Evolutionary conservation across 2,888 invertebrate species (phyloP).

Genomic region (Eupeodes latifasciatus): DNA sequence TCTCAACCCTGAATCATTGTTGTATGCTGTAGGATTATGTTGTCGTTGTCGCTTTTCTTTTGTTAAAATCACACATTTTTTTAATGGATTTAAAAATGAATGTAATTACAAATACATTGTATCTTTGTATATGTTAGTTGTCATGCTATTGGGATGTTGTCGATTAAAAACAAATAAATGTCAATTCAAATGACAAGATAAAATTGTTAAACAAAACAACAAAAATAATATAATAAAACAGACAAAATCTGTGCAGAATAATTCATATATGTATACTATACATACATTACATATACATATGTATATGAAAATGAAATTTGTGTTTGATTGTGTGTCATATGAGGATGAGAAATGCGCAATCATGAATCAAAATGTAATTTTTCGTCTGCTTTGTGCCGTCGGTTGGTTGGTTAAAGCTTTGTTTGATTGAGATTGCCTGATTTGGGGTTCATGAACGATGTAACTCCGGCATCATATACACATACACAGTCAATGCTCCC

Average conservation of each 20-base stretch:
- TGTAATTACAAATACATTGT: neutral
- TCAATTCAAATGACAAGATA: slow-evolving; percentile 31
- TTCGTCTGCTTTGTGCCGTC: slow-evolving; percentile 12
- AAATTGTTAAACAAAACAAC: slow-evolving; percentile 8
- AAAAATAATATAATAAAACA: neutral
- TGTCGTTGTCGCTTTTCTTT: neutral
- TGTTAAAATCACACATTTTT: slow-evolving; percentile 41
- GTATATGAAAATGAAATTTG: slow-evolving; percentile 21
- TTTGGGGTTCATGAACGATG: slow-evolving; percentile 62
- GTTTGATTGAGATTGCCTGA: slow-evolving; percentile 63
- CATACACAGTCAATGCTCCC: slow-evolving; percentile 78
- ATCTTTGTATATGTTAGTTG: neutral
- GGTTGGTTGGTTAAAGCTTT: neutral
- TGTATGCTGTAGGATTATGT: neutral
- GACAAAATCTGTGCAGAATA: neutral
- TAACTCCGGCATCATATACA: neutral
- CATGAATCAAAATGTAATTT: slow-evolving; percentile 72
- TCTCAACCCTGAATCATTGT: neutral
- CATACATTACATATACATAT: no score
- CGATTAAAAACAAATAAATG: slow-evolving; percentile 66
- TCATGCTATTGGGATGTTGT: slow-evolving; percentile 17
- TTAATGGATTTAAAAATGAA: slow-evolving; percentile 28
- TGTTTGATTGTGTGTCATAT: slow-evolving; percentile 50
- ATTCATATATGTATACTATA: neutral
- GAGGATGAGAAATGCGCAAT: slow-evolving; percentile 36